phyloP scores from a whole-genome alignment of 2,888 invertebrate genomes.

The Caenorhabditis wallacei region DNA sequence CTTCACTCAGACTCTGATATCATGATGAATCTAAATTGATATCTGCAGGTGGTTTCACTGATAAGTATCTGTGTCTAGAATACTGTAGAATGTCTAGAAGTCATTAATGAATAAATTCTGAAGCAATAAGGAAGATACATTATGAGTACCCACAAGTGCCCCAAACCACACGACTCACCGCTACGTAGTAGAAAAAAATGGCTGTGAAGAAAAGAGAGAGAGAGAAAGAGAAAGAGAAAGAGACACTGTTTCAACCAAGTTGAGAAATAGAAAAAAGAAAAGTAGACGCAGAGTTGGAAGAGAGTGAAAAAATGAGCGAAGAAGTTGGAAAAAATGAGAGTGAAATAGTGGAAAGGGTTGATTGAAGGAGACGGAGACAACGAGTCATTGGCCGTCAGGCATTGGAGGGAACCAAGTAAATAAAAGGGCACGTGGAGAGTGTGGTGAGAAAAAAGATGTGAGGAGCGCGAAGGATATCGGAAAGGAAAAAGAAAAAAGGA shows the following conservation, averaged over 20 bases:
- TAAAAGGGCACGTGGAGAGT: constrained; percentile 57
- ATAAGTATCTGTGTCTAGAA: neutral
- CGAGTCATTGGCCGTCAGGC: constrained; percentile 37
- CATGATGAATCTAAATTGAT: neutral
- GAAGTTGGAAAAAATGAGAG: constrained; percentile 22
- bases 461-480: constrained; percentile 8
- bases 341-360: constrained; percentile 11
- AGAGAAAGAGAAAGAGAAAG: constrained; percentile 30
- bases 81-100: neutral
- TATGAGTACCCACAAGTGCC: constrained; percentile 33
- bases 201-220: constrained; percentile 40
- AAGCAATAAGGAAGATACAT: constrained; percentile 21
- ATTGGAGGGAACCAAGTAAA: constrained; percentile 43
- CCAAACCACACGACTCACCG: constrained; percentile 43
- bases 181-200: constrained; percentile 29
- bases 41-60: neutral
- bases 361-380: constrained; percentile 45
- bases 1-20: neutral
- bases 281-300: constrained; percentile 27
- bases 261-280: constrained; percentile 11
- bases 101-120: neutral
- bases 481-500: constrained; percentile 22
- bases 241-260: constrained; percentile 55
- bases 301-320: constrained; percentile 27
- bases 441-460: constrained; percentile 35